A percentile compares a stretch with the other conserved stretches of the same genome.
phyloP scores from a whole-genome alignment of 2,797 vertebrate species.

The Diplodus sargus region DNA sequence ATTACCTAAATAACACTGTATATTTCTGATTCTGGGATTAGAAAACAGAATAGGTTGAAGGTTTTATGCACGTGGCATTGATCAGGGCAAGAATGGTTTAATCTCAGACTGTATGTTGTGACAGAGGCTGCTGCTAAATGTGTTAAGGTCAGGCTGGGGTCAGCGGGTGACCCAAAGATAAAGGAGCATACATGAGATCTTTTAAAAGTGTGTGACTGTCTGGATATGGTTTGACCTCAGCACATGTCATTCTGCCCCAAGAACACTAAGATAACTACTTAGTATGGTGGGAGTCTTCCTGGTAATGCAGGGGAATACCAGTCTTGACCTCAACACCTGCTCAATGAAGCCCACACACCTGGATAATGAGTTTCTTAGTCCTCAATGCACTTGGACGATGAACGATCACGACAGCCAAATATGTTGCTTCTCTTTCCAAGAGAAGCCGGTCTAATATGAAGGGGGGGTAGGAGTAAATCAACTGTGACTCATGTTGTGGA shows the following conservation, averaged over 20 bases:
- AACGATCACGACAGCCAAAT: not conserved
- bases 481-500: slow-evolving; percentile 29
- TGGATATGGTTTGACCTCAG: not conserved
- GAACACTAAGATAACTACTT: not conserved
- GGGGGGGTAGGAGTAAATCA: not conserved
- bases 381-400: not conserved
- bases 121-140: slow-evolving; percentile 9
- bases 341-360: slow-evolving; percentile 21
- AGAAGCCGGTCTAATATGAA: not conserved
- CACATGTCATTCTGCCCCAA: not conserved
- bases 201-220: too few relatives aligned
- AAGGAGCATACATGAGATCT: slow-evolving; percentile 1
- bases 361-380: not conserved
- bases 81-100: not conserved
- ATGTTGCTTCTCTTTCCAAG: not conserved
- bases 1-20: too few relatives aligned
- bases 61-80: not conserved
- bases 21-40: too few relatives aligned
- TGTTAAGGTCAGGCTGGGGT: slow-evolving; percentile 42
- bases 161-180: slow-evolving; percentile 25
- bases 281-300: not conserved
- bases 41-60: not conserved
- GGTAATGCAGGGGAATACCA: slow-evolving; percentile 33
- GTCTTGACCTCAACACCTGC: slow-evolving; percentile 5
- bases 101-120: slow-evolving; percentile 1